Evolutionary conservation across 2,797 vertebrate genomes (phyloP), one percentile per base, ranked within the genome.

Genomic region (Echiichthys vipera): DNA sequence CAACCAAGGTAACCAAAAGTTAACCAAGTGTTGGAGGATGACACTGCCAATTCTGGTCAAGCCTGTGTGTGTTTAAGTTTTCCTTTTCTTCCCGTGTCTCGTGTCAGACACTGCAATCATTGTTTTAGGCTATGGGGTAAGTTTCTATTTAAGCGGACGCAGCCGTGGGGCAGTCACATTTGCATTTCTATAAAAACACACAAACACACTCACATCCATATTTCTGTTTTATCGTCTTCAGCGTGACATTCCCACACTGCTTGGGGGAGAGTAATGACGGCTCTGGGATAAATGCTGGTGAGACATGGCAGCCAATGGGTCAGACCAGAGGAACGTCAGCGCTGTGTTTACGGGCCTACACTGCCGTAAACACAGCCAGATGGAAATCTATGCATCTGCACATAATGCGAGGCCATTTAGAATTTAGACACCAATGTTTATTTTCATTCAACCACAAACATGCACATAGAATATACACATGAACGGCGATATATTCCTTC

Each of bases 21-120:
- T 91, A 91, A 87, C 86, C 81, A 83, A 88, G 85, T 85, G 83
- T 69, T 85, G 81, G 83, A 88, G 84, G 82, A 90, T 84, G 87
- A 91, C 83, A 89, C 85, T 86, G 86, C 86, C 92, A 92, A 91
- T 90, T 92, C 91, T 92, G 91, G 88, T 92, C 74, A 81, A 69
- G 83, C 68, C 47, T 71, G 74, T 85, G 88, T 92, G 84, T 87
- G 90, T 92, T 90, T 91, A 90, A 81, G 73, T 83, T 82, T 79
- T 74, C 64, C 56, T 71, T 88, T 84, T 91, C 87, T 87, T 90
- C 88, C 84, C 80, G 84, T 77, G 77, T 81, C 82, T 89, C 59
- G 72, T 74, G 73, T 88, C 85, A 90, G 90, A 93, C 93, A 91
- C 91, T 91, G 84, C 92, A 94, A 93, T 93, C 90, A 92, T 90